A percentile compares a stretch with the other conserved stretches of the same genome.
These are phyloP conservation scores for Rousettus madagascariensis DNA, from an alignment of 2,797 vertebrate genomes.

Conservation along the genomic window DNA sequence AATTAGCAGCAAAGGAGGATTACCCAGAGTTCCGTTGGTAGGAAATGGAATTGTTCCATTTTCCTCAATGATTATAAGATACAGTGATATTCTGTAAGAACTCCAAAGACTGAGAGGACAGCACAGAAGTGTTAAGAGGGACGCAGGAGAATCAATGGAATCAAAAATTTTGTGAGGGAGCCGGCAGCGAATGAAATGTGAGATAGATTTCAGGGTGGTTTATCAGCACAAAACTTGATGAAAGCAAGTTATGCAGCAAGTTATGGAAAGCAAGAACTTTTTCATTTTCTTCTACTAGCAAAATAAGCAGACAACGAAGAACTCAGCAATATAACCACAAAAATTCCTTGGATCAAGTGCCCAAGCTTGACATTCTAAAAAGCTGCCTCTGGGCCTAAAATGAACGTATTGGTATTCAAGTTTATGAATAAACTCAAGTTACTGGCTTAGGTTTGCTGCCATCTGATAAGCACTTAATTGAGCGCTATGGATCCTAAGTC, in stretches of 20 bases:
- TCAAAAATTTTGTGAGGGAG: not conserved
- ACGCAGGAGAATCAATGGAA: not conserved
- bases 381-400: not conserved
- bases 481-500: not conserved
- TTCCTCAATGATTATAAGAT: constrained; percentile 4
- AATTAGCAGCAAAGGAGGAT: constrained; percentile 55
- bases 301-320: not conserved
- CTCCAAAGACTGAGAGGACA: not conserved
- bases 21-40: constrained; percentile 5
- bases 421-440: not conserved
- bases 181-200: not conserved
- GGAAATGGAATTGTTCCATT: constrained; percentile 50
- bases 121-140: not conserved
- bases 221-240: not conserved
- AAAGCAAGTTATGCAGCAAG: not conserved
- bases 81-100: not conserved
- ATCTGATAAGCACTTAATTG: not conserved
- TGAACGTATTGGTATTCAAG: not conserved
- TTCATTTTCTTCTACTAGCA: not conserved
- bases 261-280: not conserved
- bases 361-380: not conserved
- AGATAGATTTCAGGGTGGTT: not conserved
- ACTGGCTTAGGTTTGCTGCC: not conserved
- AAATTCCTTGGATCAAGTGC: not conserved
- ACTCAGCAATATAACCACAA: not conserved